A percentile compares a stretch with the other conserved stretches of the same genome.
Conservation (phyloP, 2,888 invertebrate species). For the Acanthopleura granulata region DNA sequence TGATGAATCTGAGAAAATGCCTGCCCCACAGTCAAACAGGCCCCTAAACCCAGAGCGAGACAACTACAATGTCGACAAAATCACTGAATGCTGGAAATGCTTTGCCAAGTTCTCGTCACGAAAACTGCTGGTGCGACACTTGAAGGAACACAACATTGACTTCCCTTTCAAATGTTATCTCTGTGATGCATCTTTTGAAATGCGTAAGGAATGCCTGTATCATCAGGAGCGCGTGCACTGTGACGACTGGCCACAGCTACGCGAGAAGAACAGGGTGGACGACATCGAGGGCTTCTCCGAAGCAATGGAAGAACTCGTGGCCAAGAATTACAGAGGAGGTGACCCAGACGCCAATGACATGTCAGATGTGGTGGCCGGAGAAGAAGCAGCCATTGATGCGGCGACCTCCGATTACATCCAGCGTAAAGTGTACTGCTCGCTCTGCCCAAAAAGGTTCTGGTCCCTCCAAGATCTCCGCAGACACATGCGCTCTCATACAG, state of each 20-base stretch:
- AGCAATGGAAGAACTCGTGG: constrained; percentile 60
- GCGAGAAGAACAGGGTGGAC: constrained; percentile 70
- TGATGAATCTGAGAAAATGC: background rate
- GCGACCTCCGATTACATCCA: constrained; percentile 56
- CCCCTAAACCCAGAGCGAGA: constrained; percentile 63
- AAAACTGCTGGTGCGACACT: constrained; percentile 60
- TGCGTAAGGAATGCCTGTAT: constrained; percentile 83
- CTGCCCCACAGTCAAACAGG: constrained; percentile 35
- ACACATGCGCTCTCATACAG: constrained; percentile 89
- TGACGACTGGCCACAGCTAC: constrained; percentile 84
- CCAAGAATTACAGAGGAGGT: constrained; percentile 1
- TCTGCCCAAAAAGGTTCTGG: constrained; percentile 94
- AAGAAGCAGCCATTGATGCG: constrained; percentile 22
- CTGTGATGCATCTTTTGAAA: constrained; percentile 88
- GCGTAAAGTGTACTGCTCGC: constrained; percentile 76
- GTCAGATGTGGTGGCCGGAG: constrained; percentile 24
- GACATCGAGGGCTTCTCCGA: constrained; percentile 53
- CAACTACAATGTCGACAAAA: constrained; percentile 66
- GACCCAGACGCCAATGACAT: constrained; percentile 8
- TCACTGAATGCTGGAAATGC: constrained; percentile 65
- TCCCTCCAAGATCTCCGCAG: constrained; percentile 92
- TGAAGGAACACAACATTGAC: constrained; percentile 66
- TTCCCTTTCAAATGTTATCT: constrained; percentile 90
- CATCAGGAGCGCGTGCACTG: constrained; percentile 84
- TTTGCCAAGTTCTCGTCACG: constrained; percentile 52